phyloP scores from a whole-genome alignment of 2,113 vertebrate genomes.

The Acanthisitta chloris region DNA sequence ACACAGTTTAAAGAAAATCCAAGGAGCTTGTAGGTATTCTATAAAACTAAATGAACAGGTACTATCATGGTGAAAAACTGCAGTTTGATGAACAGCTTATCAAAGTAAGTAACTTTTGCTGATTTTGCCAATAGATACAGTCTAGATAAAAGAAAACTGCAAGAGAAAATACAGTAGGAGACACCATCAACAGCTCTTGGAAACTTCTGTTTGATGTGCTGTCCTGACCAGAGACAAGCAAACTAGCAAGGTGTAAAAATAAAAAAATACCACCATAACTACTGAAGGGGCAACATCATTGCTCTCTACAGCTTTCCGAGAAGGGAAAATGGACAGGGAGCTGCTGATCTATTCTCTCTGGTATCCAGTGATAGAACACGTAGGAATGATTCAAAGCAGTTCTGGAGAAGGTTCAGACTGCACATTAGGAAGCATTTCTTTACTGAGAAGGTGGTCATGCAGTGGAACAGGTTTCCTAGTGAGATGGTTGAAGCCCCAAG shows the following conservation, averaged over 20 bases:
- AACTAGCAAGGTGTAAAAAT: not conserved
- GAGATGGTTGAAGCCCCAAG: not conserved
- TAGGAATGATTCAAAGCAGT: not conserved
- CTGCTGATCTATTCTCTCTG: not conserved
- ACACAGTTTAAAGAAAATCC: not conserved
- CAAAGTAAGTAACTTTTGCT: not conserved
- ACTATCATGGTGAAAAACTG: not conserved
- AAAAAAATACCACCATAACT: not conserved
- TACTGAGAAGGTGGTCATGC: not conserved
- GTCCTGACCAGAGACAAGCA: not conserved
- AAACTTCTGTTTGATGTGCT: not conserved
- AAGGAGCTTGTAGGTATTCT: not conserved
- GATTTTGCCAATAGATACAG: not conserved
- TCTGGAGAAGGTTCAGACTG: not conserved
- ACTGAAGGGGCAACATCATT: not conserved
- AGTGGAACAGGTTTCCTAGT: not conserved
- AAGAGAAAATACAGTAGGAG: not conserved
- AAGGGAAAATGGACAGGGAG: not conserved
- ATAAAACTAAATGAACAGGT: not conserved
- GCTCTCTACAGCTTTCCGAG: not conserved
- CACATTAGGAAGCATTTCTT: not conserved
- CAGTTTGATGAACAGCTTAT: not conserved
- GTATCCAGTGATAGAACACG: accelerated
- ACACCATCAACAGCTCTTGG: not conserved
- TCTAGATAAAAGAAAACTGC: not conserved